Evolutionary conservation across 2,888 invertebrate species (phyloP), one percentile per base, ranked within the genome.

Genomic region (Mesorhabditis sp.): DNA sequence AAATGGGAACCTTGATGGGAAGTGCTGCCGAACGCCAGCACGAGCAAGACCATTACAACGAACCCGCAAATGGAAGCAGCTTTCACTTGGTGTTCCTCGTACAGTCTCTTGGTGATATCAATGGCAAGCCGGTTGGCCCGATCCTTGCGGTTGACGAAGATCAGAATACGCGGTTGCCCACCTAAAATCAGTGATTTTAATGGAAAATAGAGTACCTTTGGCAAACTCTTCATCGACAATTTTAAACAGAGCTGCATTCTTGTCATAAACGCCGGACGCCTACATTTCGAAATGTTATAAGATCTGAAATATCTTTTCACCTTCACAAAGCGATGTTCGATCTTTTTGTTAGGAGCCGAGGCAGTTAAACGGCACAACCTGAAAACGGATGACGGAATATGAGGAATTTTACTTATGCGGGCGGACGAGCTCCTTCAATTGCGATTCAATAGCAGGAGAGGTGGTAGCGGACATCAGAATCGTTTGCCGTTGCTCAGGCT

Each of bases 401-500:
- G 28, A 28, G 28, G 28, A 28, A 28, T 28, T 28, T 28, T 28
- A 28, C 28, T 28, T 28, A 28, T 28, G 28, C 28, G 28, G 28
- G 28, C 28, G 28, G 28, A 28, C 28, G 28, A 28, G 28, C 28
- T 28, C 28, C 28, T 28, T 28, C 28, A 28, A 28, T 28, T 28
- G 28, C 0, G 7, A 5, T n/a, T 78, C 64, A 61, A 79, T 69
- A 4, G 65, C 28, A 3, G 6, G 4, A 6, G 72, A 68, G 62
- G 80, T 77, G 0, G 81, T 81, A 4, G 82, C 82, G 2, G 76
- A 77, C 64, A 80, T 81, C n/a, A 83, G 68, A 3, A 83, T 62
- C 2, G 74, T 82, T 66, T 81, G 80, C 6, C 87, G 80, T 42
- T 70, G 65, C 2, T 70, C 71, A 7, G 68, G 63, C 80, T 76